These are phyloP conservation scores for Trisateles emortualis DNA, from an alignment of 2,888 invertebrate species.

Conservation along the genomic window DNA sequence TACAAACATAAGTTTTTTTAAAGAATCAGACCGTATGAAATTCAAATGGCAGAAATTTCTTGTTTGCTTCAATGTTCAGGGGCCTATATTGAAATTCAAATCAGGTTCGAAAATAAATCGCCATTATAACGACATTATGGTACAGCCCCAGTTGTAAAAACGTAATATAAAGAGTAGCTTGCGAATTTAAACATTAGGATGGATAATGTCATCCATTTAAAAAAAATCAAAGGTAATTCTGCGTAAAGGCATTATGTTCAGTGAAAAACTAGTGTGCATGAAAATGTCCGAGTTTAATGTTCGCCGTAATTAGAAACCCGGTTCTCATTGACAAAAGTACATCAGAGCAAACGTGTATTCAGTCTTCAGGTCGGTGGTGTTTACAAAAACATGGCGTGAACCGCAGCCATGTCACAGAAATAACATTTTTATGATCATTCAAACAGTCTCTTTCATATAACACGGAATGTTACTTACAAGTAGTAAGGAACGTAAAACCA, in stretches of 20 bases:
- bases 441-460: conserved; percentile 42
- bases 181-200: too few relatives aligned
- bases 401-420: conserved; percentile 48
- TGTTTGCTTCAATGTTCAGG: too few relatives aligned
- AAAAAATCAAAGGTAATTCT: neutral
- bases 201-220: neutral
- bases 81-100: too few relatives aligned
- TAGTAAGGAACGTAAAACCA: conserved; percentile 36
- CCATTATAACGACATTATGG: too few relatives aligned
- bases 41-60: too few relatives aligned
- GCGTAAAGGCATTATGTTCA: neutral
- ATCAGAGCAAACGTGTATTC: conserved; percentile 35
- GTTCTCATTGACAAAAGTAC: conserved; percentile 31
- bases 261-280: neutral
- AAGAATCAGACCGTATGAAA: too few relatives aligned
- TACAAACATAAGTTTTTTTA: too few relatives aligned
- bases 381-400: conserved; percentile 45
- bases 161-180: too few relatives aligned
- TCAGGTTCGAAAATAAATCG: conserved; percentile 20
- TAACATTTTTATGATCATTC: conserved; percentile 52
- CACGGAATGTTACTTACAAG: conserved; percentile 45
- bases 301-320: conserved; percentile 39
- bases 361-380: conserved; percentile 38
- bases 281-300: conserved; percentile 17
- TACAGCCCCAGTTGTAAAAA: too few relatives aligned